Percentiles rank a stretch among this genome's conserved stretches.
Evolutionary conservation across 2,113 vertebrate genomes (phyloP).

Genomic region (Calidris pygmaea): DNA sequence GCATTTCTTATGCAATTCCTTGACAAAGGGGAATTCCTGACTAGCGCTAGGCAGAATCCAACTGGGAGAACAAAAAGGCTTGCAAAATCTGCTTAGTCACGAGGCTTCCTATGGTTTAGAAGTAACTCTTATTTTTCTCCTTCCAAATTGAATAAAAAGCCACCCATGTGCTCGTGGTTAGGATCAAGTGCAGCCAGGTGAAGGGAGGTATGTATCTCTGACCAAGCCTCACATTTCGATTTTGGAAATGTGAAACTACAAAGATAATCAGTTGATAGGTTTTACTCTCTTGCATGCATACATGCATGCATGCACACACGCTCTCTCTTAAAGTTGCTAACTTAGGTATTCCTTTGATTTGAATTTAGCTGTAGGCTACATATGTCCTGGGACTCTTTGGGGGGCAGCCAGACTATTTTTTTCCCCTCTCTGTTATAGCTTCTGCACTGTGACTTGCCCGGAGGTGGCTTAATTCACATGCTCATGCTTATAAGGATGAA

Average conservation of each 20-base stretch:
- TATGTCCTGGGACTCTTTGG: background rate
- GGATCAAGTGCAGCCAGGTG: background rate
- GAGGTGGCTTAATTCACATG: background rate
- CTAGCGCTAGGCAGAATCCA: background rate
- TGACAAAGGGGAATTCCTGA: background rate
- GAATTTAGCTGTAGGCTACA: background rate
- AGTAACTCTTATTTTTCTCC: background rate
- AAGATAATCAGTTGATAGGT: background rate
- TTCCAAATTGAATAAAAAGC: background rate
- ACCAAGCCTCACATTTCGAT: background rate
- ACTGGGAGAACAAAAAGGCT: background rate
- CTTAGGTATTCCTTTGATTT: background rate
- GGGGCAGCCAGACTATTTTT: background rate
- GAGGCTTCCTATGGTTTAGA: background rate
- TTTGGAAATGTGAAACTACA: background rate
- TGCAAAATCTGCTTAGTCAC: background rate
- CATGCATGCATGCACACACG: fast-evolving
- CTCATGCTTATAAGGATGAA: background rate
- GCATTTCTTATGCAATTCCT: background rate
- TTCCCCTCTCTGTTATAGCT: background rate
- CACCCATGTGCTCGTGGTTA: background rate
- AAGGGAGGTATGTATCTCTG: background rate
- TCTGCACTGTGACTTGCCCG: background rate
- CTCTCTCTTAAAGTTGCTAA: background rate
- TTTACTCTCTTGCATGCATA: background rate